These are phyloP conservation scores for Mohoua ochrocephala DNA, from an alignment of 2,113 vertebrate genomes.

Conservation along the genomic window DNA sequence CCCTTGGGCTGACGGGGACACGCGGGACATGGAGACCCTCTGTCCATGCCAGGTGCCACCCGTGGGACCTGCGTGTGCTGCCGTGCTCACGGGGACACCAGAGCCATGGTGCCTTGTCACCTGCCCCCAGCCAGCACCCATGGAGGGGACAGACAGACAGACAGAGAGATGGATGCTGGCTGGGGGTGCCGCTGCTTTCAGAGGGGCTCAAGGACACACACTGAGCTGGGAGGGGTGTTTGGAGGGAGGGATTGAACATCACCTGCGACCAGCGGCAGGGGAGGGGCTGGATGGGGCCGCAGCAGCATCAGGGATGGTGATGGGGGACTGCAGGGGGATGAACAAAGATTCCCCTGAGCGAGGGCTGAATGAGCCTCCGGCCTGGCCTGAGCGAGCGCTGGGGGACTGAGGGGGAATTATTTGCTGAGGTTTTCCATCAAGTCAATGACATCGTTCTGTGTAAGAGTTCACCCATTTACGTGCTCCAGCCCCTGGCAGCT, in stretches of 20 bases:
- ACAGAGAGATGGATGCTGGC: fast-evolving
- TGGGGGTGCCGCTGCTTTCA: not conserved
- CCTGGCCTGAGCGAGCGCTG: not conserved
- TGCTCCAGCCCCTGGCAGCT: not conserved
- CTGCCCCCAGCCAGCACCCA: not conserved
- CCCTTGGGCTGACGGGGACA: not conserved
- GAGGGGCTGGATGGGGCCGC: not conserved
- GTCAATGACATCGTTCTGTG: constrained; percentile 24
- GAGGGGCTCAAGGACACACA: not conserved
- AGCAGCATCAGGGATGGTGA: not conserved
- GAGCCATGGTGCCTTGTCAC: fast-evolving
- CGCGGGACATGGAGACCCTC: fast-evolving
- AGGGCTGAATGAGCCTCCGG: not conserved
- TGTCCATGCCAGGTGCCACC: not conserved
- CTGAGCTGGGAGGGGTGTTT: not conserved
- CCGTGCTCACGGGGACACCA: fast-evolving
- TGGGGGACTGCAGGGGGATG: not conserved
- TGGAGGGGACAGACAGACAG: fast-evolving
- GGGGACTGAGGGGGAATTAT: not conserved
- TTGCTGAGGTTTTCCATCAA: not conserved
- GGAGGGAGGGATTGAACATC: not conserved
- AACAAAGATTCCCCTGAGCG: not conserved
- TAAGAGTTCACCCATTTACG: not conserved
- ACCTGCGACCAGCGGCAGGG: fast-evolving
- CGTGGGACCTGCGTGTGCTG: fast-evolving